Conservation (phyloP, 2,113 vertebrate genomes). For the Pelobates fuscus region DNA sequence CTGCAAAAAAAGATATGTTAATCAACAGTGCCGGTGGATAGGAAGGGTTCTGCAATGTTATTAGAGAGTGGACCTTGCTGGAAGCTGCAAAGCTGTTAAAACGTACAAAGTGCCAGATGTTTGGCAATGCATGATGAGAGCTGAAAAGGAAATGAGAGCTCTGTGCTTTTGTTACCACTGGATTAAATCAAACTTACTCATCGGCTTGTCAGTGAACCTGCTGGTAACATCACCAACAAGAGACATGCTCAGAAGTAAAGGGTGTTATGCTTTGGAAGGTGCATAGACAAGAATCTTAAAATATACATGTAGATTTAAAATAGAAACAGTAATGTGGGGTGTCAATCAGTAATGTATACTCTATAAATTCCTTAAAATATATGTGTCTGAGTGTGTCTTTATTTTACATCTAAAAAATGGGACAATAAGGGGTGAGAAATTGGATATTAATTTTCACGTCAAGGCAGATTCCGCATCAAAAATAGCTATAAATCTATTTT, state of each 20-base stretch:
- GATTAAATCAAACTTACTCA: constrained; percentile 49
- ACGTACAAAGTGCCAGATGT: constrained; percentile 42
- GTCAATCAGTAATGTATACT: too few species aligned
- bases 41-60: constrained; percentile 53
- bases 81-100: constrained; percentile 60
- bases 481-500: too few species aligned
- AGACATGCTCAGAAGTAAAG: not conserved
- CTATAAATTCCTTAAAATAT: too few species aligned
- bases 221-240: not conserved
- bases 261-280: too few species aligned
- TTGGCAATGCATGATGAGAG: constrained; percentile 39
- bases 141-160: constrained; percentile 40
- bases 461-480: too few species aligned
- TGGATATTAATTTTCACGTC: too few species aligned
- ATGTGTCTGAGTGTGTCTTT: too few species aligned
- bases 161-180: constrained; percentile 25
- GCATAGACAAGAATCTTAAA: too few species aligned
- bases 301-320: too few species aligned
- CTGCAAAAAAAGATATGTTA: constrained; percentile 65
- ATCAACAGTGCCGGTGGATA: constrained; percentile 66
- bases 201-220: constrained; percentile 30
- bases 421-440: too few species aligned
- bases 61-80: constrained; percentile 48
- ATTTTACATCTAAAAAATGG: too few species aligned
- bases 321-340: too few species aligned